Evolutionary conservation across 2,797 vertebrate species (phyloP).

Genomic region (Xenentodon cancila): DNA sequence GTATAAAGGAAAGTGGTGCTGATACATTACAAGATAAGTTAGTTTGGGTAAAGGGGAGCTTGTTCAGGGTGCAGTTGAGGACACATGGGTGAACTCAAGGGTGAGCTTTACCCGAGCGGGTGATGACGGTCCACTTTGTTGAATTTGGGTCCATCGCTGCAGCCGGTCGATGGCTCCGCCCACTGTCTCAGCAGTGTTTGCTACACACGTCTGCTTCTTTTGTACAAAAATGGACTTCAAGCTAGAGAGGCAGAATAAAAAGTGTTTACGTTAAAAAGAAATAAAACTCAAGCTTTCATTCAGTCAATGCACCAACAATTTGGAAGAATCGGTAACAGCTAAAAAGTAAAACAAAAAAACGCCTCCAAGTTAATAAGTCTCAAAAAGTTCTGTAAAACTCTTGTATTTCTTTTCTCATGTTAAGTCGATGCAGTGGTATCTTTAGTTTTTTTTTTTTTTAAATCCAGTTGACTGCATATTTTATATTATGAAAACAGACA

Average conservation of each 20-base stretch:
- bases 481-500: neutral
- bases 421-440: too few relatives aligned
- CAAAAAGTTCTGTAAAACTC: too few relatives aligned
- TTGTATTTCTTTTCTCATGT: too few relatives aligned
- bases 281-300: neutral
- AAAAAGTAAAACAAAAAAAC: neutral
- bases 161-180: conserved; percentile 31
- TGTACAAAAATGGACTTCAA: conserved; percentile 17
- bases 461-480: neutral
- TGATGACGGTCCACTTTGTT: conserved; percentile 13
- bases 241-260: conserved; percentile 20
- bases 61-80: too few relatives aligned
- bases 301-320: too few relatives aligned
- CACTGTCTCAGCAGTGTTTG: conserved; percentile 10
- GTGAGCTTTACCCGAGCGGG: conserved; percentile 48
- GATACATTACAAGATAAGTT: too few relatives aligned
- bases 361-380: too few relatives aligned
- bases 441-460: too few relatives aligned
- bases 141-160: conserved; percentile 44
- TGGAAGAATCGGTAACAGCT: too few relatives aligned
- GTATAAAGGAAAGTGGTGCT: too few relatives aligned
- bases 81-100: neutral
- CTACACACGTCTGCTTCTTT: conserved; percentile 36
- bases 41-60: too few relatives aligned
- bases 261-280: neutral